These are phyloP conservation scores for Uria lomvia DNA, from an alignment of 2,113 vertebrate species.

Conservation along the genomic window DNA sequence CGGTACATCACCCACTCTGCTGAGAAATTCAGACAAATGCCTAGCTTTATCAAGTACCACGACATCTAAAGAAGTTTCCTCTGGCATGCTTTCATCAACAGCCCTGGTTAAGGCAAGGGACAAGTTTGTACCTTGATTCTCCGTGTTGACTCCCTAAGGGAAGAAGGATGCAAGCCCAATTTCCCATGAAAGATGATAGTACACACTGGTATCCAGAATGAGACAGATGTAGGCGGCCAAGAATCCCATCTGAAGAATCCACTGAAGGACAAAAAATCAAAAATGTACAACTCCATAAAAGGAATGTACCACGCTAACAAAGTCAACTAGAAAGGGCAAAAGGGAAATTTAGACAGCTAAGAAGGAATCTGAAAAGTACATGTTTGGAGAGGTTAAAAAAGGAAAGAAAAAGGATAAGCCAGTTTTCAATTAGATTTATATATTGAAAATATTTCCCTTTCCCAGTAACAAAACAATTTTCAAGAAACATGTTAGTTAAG, in stretches of 20 bases:
- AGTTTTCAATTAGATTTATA: slow-evolving; percentile 13
- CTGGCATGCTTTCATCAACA: not conserved
- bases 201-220: not conserved
- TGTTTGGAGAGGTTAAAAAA: slow-evolving; percentile 52
- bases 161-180: not conserved
- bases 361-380: slow-evolving; percentile 43
- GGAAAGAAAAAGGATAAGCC: slow-evolving; percentile 24
- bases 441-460: slow-evolving; percentile 27
- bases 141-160: not conserved
- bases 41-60: not conserved
- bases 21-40: not conserved
- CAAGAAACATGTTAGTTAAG: not conserved
- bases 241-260: slow-evolving; percentile 29
- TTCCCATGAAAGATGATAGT: not conserved
- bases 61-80: not conserved
- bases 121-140: not conserved
- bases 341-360: slow-evolving; percentile 17
- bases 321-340: slow-evolving; percentile 41
- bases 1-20: not conserved
- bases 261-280: slow-evolving; percentile 6
- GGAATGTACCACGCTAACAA: not conserved
- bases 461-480: not conserved
- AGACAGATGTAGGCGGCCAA: not conserved
- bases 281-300: slow-evolving; percentile 40
- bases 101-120: not conserved